These are phyloP conservation scores for Thalassarche chlororhynchos DNA, from an alignment of 2,113 vertebrate genomes.

Conservation along the genomic window DNA sequence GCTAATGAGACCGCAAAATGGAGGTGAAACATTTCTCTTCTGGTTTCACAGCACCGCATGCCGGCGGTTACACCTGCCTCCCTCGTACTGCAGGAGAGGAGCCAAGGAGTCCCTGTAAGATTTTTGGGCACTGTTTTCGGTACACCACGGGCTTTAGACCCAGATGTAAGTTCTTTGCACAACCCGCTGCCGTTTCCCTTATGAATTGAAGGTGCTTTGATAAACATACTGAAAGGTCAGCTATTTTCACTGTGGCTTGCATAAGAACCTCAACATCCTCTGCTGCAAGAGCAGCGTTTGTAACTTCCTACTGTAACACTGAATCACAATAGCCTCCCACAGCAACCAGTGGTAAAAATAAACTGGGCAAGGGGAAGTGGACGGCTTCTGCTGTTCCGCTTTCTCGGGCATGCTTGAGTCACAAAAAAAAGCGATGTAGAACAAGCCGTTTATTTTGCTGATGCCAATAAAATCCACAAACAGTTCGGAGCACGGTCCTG, in stretches of 20 bases:
- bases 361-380: constrained; percentile 48
- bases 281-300: constrained; percentile 13
- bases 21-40: not conserved
- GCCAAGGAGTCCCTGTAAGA: not conserved
- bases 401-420: constrained; percentile 46
- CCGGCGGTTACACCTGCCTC: not conserved
- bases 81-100: not conserved
- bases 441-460: constrained; percentile 39
- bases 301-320: constrained; percentile 48
- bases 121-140: not conserved
- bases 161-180: not conserved
- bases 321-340: constrained; percentile 64
- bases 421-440: not conserved
- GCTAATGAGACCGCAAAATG: not conserved
- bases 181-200: not conserved
- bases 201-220: not conserved
- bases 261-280: constrained; percentile 59
- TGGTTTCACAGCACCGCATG: not conserved
- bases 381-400: constrained; percentile 42
- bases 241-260: constrained; percentile 49
- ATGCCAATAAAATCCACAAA: not conserved
- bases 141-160: not conserved
- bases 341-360: constrained; percentile 55
- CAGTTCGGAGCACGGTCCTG: not conserved
- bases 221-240: constrained; percentile 52